phyloP scores from a whole-genome alignment of 2,113 vertebrate genomes.

The Lates calcarifer region DNA sequence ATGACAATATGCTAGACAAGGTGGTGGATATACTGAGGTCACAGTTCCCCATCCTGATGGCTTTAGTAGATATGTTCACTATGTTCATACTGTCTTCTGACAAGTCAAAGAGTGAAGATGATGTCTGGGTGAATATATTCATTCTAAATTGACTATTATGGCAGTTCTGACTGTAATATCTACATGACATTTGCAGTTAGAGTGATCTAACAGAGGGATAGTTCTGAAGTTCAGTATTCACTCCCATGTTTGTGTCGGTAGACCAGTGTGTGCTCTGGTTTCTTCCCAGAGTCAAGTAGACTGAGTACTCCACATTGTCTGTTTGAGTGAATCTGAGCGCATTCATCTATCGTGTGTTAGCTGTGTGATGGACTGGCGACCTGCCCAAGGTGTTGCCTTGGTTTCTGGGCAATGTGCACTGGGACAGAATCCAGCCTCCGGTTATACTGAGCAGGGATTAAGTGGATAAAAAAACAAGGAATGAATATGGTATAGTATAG shows the following conservation, averaged over 20 bases:
- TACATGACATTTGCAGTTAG: background rate
- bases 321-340: slow-evolving; percentile 25
- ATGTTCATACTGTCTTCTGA: background rate
- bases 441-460: background rate
- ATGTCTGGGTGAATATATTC: background rate
- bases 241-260: background rate
- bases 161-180: background rate
- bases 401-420: background rate
- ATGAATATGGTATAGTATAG: background rate
- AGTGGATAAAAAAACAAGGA: background rate
- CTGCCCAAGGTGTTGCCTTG: slow-evolving; percentile 4
- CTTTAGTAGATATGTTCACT: background rate
- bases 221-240: background rate
- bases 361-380: slow-evolving; percentile 39
- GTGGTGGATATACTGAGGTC: background rate
- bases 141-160: background rate
- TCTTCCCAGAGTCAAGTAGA: background rate
- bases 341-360: slow-evolving; percentile 11
- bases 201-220: background rate
- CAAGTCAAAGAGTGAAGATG: background rate
- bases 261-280: slow-evolving; percentile 8
- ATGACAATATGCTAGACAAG: background rate
- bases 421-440: slow-evolving; percentile 18
- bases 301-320: slow-evolving; percentile 19
- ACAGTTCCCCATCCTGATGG: background rate